Evolutionary conservation across 2,888 invertebrate species (phyloP), one percentile per base, ranked within the genome.

Genomic region (Agrochola circellaris): DNA sequence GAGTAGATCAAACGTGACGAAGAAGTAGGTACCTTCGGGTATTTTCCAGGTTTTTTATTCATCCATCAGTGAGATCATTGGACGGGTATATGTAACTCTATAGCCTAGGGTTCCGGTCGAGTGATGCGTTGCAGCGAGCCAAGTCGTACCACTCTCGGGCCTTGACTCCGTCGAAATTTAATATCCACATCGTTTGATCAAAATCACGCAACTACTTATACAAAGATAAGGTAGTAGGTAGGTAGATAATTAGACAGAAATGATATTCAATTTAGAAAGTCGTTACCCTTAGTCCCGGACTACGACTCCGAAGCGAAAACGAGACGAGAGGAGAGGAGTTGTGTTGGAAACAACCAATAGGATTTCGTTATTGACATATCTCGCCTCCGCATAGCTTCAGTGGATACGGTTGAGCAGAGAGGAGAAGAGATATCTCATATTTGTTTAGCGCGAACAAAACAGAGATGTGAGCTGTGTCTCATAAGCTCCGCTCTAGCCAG

Each of bases 131-230:
- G 89, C 90, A 87, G 78, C 89, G 88, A 85, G 87, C 87, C 86
- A 90, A 86, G 82, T 81, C 84, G 84, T 73, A 81, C 84, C 87
- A 75, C 88, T 88, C 85, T 81, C 83, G 85, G 89, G 89, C 92
- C 92, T 93, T 93, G 93, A 92, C 86, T 88, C 80, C 77, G 77
- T 90, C 92, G 91, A 93, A 94, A 93, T 91, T 79, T 86, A 89
- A 92, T 91, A 89, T 75, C 70, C 75, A 64, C 64, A 48, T 17
- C 30, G 74, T 79, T 83, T 79, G 73, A 83, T 75, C 75, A 79
- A 85, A 83, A 78, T 77, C 30, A 77, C 42, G 64, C 20, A 51
- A 30, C 20, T 48, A n/a, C n/a, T n/a, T n/a, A 15, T 69, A 83
- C 30, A 70, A 45, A 13, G 51, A 79, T 60, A 58, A 34, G 17